Conservation (phyloP, 2,888 invertebrate genomes). For the Plebejus anna region DNA sequence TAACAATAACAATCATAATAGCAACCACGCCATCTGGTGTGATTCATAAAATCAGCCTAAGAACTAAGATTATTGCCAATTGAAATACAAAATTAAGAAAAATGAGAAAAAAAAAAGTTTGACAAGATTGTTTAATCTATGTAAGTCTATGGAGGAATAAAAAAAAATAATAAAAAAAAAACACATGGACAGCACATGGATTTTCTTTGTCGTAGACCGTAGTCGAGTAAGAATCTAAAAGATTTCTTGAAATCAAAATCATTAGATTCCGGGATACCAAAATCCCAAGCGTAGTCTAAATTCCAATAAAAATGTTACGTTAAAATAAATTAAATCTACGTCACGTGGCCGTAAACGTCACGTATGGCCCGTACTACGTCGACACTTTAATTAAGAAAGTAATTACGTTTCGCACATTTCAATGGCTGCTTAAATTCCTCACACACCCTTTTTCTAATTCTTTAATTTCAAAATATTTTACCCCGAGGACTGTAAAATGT, state of each 20-base stretch:
- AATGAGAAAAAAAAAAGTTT: no score
- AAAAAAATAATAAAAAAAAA: no score
- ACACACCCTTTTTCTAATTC: conserved; percentile 21
- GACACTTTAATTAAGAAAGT: conserved; percentile 29
- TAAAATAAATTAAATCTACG: conserved; percentile 15
- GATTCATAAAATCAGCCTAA: no score
- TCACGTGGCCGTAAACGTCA: conserved; percentile 22
- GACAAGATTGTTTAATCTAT: no score
- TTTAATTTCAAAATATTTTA: conserved; percentile 16
- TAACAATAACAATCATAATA: no score
- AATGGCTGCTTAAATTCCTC: conserved; percentile 18
- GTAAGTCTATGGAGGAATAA: no score
- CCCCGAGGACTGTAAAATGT: not conserved
- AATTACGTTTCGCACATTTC: conserved; percentile 28
- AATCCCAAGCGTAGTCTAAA: conserved; percentile 4
- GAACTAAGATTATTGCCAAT: no score
- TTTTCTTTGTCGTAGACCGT: not conserved
- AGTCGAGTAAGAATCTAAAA: no score
- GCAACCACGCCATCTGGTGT: no score
- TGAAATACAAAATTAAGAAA: no score
- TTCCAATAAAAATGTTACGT: not conserved
- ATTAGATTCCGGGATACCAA: not conserved
- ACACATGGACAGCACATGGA: no score
- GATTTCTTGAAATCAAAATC: no score
- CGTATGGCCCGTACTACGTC: conserved; percentile 4